Conservation (phyloP, 2,888 invertebrate species). For the Dasypolia templi region DNA sequence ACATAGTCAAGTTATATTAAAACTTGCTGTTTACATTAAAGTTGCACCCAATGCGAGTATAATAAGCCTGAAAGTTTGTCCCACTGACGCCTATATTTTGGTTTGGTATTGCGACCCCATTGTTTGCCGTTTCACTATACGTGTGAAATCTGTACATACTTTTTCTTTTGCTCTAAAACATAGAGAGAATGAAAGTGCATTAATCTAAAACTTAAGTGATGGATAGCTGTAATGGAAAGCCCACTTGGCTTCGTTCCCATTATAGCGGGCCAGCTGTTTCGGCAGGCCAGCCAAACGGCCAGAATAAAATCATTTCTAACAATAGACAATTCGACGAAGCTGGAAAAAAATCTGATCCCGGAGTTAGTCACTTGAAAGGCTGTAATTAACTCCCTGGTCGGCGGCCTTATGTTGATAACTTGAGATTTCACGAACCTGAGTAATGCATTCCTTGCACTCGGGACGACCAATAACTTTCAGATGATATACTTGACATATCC, state of each 20-base stretch:
- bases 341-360: background rate
- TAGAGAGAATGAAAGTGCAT: conserved; percentile 11
- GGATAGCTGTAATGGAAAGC: conserved; percentile 1
- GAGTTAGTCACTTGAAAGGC: background rate
- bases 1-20: conserved; percentile 45
- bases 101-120: background rate
- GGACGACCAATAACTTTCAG: too few species aligned
- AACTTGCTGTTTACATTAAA: background rate
- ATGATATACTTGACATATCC: too few species aligned
- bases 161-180: background rate
- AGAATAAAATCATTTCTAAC: conserved; percentile 28
- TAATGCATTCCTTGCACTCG: too few species aligned
- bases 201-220: conserved; percentile 3
- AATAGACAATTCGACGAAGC: background rate
- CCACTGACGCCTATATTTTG: background rate
- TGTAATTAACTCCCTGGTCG: too few species aligned
- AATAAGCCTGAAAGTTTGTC: too few species aligned
- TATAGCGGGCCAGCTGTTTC: conserved; percentile 22
- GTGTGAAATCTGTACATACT: background rate
- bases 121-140: background rate
- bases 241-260: conserved; percentile 43
- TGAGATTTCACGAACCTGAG: too few species aligned
- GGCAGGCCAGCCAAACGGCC: background rate
- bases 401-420: too few species aligned
- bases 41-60: background rate